Evolutionary conservation across 2,888 invertebrate genomes (phyloP).

Genomic region (Lasius fuliginosus): DNA sequence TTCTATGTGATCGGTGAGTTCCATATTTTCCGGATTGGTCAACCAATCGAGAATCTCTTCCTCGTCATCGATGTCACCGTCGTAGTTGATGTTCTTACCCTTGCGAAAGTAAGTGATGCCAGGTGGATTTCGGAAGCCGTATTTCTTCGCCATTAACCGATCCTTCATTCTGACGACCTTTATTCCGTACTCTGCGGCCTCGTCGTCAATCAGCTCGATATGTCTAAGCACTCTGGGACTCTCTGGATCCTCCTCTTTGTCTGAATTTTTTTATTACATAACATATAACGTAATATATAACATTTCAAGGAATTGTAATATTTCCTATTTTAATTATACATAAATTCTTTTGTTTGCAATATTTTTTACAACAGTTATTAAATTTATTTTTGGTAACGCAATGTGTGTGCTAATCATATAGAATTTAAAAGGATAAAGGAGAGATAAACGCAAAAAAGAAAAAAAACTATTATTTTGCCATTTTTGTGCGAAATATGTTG

Average conservation of each 20-base stretch:
- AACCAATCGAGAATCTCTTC: conserved; percentile 96
- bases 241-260: conserved; percentile 93
- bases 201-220: conserved; percentile 96
- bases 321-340: not conserved
- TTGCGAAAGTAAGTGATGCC: conserved; percentile 97
- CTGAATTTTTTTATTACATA: conserved; percentile 85
- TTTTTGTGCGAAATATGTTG: not conserved
- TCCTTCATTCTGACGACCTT: conserved; percentile 96
- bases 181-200: conserved; percentile 96
- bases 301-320: not conserved
- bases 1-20: conserved; percentile 96
- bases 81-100: conserved; percentile 95
- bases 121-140: conserved; percentile 95
- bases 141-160: conserved; percentile 97
- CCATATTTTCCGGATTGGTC: conserved; percentile 97
- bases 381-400: not conserved
- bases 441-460: not conserved
- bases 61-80: conserved; percentile 96
- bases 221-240: conserved; percentile 94
- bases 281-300: not conserved
- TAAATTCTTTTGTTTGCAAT: not conserved
- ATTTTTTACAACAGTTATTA: not conserved
- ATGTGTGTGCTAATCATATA: not conserved
- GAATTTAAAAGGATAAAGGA: not conserved
- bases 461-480: not conserved